These are phyloP conservation scores for Ophiothrix spiculata DNA, from an alignment of 35 echinoderm and acorn worm species.

Conservation along the genomic window DNA sequence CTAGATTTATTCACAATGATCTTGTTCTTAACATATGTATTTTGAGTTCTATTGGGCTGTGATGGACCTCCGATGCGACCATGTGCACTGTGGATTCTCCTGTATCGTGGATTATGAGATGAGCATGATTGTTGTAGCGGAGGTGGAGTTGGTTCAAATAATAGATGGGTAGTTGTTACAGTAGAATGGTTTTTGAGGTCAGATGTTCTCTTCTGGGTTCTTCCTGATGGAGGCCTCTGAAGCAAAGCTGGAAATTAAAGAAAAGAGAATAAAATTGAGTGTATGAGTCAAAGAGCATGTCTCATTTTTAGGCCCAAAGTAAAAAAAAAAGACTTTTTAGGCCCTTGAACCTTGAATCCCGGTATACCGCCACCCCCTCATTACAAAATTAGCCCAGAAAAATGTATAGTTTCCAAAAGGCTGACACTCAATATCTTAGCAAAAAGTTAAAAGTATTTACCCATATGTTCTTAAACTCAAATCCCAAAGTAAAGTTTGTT, in stretches of 20 bases:
- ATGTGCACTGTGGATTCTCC: constrained; percentile 47
- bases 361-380: no score
- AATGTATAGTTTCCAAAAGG: no score
- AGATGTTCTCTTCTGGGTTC: neutral
- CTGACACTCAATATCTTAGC: no score
- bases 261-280: neutral
- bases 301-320: no score
- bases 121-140: neutral
- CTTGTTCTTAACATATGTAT: neutral
- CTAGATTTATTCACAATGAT: constrained; percentile 10
- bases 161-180: constrained; percentile 22
- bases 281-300: no score
- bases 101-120: neutral
- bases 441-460: no score
- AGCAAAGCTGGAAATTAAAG: neutral
- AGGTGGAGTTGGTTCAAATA: constrained; percentile 45
- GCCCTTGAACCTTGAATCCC: neutral
- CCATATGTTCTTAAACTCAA: no score
- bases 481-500: no score
- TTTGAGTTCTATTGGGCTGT: neutral
- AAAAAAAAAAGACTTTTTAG: constrained; percentile 1
- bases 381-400: no score
- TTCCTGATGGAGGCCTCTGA: neutral
- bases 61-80: constrained; percentile 3
- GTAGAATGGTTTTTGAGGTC: neutral